Conservation (phyloP, 92 coral and sea anemone genomes). For the Meandrina meandrites region DNA sequence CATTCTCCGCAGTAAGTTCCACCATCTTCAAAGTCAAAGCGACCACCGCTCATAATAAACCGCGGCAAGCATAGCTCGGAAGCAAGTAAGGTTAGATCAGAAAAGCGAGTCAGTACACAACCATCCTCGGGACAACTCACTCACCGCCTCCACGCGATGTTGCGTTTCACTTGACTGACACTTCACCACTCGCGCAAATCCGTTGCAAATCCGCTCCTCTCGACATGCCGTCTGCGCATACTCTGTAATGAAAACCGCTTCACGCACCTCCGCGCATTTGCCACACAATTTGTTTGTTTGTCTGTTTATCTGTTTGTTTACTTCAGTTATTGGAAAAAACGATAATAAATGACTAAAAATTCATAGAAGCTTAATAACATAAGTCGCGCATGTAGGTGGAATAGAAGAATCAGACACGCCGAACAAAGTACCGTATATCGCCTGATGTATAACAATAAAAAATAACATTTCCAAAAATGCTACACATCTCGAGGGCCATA, state of each 20-base stretch:
- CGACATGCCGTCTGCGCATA: slow-evolving; percentile 8
- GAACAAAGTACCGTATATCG: background rate
- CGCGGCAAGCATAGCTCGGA: slow-evolving; percentile 83
- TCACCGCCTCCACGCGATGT: background rate
- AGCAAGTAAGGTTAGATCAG: slow-evolving; percentile 31
- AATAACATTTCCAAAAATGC: background rate
- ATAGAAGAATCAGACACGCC: background rate
- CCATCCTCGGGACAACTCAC: slow-evolving; percentile 9
- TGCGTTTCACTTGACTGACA: slow-evolving; percentile 28
- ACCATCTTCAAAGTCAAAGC: slow-evolving; percentile 97
- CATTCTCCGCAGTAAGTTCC: slow-evolving; percentile 94
- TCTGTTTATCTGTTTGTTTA: background rate
- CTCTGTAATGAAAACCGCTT: slow-evolving; percentile 9
- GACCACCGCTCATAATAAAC: slow-evolving; percentile 87
- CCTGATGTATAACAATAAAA: background rate
- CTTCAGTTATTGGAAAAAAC: background rate
- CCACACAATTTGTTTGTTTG: background rate
- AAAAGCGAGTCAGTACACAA: slow-evolving; percentile 17
- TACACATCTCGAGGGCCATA: background rate
- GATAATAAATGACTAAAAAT: too few species aligned
- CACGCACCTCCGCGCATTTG: background rate
- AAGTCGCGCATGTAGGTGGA: background rate
- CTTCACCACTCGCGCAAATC: slow-evolving; percentile 1
- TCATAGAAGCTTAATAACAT: background rate
- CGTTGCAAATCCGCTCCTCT: background rate